phyloP scores from a whole-genome alignment of 2,113 vertebrate species.

The Regulus satrapa region DNA sequence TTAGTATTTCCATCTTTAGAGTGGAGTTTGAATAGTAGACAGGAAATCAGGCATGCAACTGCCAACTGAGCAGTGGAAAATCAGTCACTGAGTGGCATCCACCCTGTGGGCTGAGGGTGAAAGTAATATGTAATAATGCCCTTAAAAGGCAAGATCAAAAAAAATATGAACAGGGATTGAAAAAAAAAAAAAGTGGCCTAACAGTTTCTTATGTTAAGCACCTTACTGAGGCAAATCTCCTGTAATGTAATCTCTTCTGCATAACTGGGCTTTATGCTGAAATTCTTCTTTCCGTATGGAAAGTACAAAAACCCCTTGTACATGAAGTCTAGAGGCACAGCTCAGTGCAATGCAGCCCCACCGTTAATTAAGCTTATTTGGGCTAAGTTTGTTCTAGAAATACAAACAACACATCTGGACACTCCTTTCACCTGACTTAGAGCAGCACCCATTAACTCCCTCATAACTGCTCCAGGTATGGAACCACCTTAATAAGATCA shows the following conservation, averaged over 20 bases:
- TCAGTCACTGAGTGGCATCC: neutral
- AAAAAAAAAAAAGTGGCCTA: neutral
- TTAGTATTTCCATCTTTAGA: conserved; percentile 24
- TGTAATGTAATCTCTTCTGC: neutral
- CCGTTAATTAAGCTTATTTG: neutral
- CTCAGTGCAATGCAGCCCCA: neutral
- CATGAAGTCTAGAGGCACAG: neutral
- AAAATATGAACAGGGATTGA: neutral
- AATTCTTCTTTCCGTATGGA: neutral
- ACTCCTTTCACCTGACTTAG: neutral
- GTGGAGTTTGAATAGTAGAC: neutral
- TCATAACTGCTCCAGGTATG: neutral
- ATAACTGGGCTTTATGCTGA: neutral
- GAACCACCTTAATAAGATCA: neutral
- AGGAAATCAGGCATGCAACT: conserved; percentile 22
- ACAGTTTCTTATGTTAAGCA: neutral
- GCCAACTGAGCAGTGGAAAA: conserved; percentile 14
- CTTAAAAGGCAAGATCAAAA: neutral
- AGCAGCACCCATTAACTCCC: neutral
- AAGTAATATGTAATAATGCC: neutral
- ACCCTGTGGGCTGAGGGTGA: neutral
- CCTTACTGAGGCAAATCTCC: neutral
- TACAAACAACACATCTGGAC: neutral
- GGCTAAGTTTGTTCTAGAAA: neutral
- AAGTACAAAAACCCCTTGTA: neutral